Base-by-base conservation (phyloP, 2,113 vertebrate species). In the Dendrocopos noguchii region DNA sequence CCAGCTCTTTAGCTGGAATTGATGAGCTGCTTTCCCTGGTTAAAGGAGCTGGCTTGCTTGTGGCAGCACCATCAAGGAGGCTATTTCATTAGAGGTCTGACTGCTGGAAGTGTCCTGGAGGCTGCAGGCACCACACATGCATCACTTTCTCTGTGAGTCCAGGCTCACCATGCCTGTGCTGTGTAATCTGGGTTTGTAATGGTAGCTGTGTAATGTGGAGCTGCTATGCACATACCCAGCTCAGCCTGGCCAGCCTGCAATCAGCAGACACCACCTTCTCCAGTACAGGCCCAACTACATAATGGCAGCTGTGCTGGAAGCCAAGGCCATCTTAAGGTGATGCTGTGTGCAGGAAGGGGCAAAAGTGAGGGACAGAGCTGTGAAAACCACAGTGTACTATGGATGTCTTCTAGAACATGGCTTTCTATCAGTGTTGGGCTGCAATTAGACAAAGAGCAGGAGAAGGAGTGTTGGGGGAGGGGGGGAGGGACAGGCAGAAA, bases 1-100 rank as follows among this genome's bases (percentile, higher is more conserved):
- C 4, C 25, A 91, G 82, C 64, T 93, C 60, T 94, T 93, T 64
- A 94, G 56, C 53, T 71, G 56, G 65, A 94, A 83, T 7, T 53
- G 28, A 88, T 74, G 79, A 87, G 61, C 57, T 57, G 36, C 29
- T n/a, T 93, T 91, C 72, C 36, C 46, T 71, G 28, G 36, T 73
- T 73, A 90, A 83, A 92, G 72, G 52, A 93, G 21, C 66, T 46
- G 20, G 24, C 56, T 79, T 70, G 44, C 63, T 63, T 65, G 66
- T 75, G 70, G 66, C 44, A 84, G 66, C 64, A 70, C 19, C 10
- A 22, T 63, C 71, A 76, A 46, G 81, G 33, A 81, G n/a, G 66
- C 29, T 77, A 17, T 68, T 91, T 87, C 28, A 31, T 81, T 65
- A 81, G 59, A 84, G 55, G n/a, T 81, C 67, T 91, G 44, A 24